phyloP scores from a whole-genome alignment of 2,113 vertebrate species.

The Rhea americana region DNA sequence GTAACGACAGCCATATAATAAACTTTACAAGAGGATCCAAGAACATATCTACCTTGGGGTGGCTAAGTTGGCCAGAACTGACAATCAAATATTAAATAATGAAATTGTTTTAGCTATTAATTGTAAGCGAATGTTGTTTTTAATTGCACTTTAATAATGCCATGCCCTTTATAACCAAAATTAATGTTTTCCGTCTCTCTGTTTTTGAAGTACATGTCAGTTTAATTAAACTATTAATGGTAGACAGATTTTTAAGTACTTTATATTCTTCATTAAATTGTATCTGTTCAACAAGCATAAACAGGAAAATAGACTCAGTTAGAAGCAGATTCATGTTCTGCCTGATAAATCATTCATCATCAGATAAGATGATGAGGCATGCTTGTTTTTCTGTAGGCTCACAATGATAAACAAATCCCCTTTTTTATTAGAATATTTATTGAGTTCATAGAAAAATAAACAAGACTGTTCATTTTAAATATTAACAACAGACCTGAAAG shows the following conservation, averaged over 20 bases:
- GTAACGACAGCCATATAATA: background rate
- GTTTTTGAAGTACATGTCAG: slow-evolving; percentile 81
- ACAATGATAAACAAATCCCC: slow-evolving; percentile 64
- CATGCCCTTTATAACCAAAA: slow-evolving; percentile 83
- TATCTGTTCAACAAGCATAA: slow-evolving; percentile 79
- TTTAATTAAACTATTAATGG: slow-evolving; percentile 86
- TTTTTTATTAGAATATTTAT: slow-evolving; percentile 61
- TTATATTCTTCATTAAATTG: slow-evolving; percentile 80
- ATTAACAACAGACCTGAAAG: background rate
- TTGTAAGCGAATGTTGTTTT: slow-evolving; percentile 78
- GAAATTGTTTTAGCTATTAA: slow-evolving; percentile 78
- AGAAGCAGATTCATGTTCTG: slow-evolving; percentile 67
- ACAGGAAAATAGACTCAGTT: slow-evolving; percentile 72
- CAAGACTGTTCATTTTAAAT: slow-evolving; percentile 26
- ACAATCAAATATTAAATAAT: slow-evolving; percentile 77
- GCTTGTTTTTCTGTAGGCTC: slow-evolving; percentile 59
- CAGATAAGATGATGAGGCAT: slow-evolving; percentile 60
- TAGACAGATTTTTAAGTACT: slow-evolving; percentile 80
- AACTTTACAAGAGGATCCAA: background rate
- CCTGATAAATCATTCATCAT: slow-evolving; percentile 74
- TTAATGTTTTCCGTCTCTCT: slow-evolving; percentile 79
- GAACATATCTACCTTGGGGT: slow-evolving; percentile 44
- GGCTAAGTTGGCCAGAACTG: slow-evolving; percentile 69
- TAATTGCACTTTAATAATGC: slow-evolving; percentile 85
- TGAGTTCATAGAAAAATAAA: slow-evolving; percentile 69